Evolutionary conservation across 2,888 invertebrate species (phyloP).

Genomic region (Sphaerophoria rueppellii): DNA sequence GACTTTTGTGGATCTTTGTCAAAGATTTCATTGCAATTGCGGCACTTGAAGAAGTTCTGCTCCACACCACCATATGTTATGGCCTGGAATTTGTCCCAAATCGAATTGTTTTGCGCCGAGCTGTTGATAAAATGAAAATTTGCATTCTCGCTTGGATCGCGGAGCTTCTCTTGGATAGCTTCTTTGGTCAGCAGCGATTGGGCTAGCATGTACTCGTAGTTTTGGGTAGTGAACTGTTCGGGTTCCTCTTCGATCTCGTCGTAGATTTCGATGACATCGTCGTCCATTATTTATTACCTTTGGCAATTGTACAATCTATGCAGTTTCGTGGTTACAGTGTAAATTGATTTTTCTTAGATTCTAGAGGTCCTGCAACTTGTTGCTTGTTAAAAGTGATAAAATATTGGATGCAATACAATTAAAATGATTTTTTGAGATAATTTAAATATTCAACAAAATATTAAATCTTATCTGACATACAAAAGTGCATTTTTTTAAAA

Average conservation of each 20-base stretch:
- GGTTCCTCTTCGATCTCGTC: slow-evolving; percentile 64
- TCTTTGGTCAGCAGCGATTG: slow-evolving; percentile 53
- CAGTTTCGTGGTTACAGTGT: background rate
- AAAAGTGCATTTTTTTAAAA: slow-evolving; percentile 41
- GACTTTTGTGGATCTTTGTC: slow-evolving; percentile 64
- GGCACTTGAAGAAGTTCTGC: slow-evolving; percentile 60
- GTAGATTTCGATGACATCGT: slow-evolving; percentile 65
- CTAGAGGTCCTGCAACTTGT: slow-evolving; percentile 44
- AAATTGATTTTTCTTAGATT: background rate
- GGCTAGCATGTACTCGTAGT: slow-evolving; percentile 60
- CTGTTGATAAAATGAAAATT: slow-evolving; percentile 58
- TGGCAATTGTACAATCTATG: slow-evolving; percentile 30
- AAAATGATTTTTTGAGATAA: slow-evolving; percentile 13
- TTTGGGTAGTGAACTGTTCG: slow-evolving; percentile 52
- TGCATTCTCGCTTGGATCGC: slow-evolving; percentile 45
- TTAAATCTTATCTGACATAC: slow-evolving; percentile 13
- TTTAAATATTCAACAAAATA: slow-evolving; percentile 32
- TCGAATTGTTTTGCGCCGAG: slow-evolving; percentile 48
- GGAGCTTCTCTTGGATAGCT: slow-evolving; percentile 59
- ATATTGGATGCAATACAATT: slow-evolving; percentile 5
- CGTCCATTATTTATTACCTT: slow-evolving; percentile 51
- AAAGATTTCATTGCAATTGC: slow-evolving; percentile 59
- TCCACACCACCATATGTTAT: slow-evolving; percentile 56
- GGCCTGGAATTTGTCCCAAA: slow-evolving; percentile 58
- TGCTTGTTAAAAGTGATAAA: slow-evolving; percentile 11